These are phyloP conservation scores for Tragelaphus strepsiceros DNA, from an alignment of 2,113 vertebrate species.

Conservation along the genomic window DNA sequence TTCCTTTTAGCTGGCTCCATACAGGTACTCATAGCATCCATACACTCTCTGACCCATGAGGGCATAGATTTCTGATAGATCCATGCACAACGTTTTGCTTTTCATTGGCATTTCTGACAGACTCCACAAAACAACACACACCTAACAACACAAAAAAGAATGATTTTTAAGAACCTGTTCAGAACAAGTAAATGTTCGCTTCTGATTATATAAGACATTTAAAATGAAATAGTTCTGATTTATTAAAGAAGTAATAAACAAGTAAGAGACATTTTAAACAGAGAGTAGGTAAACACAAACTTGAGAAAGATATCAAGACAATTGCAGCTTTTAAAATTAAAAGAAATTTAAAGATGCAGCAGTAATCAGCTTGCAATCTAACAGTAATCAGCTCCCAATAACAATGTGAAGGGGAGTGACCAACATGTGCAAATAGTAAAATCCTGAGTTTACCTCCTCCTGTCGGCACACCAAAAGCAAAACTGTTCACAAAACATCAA, in stretches of 20 bases:
- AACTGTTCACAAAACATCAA: background rate
- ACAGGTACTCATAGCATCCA: background rate
- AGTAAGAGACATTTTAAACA: background rate
- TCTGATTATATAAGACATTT: background rate
- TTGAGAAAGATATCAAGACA: background rate
- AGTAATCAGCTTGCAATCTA: background rate
- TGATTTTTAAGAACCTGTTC: slow-evolving; percentile 5
- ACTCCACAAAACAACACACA: background rate
- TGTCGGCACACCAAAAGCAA: background rate
- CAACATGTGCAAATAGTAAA: background rate
- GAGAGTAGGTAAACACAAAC: background rate
- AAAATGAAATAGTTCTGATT: slow-evolving; percentile 31
- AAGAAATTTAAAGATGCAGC: background rate
- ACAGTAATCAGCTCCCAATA: background rate
- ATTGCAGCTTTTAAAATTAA: background rate
- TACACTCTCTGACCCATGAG: background rate
- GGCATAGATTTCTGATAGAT: background rate
- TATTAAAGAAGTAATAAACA: slow-evolving; percentile 13
- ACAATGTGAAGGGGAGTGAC: background rate
- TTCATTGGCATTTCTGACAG: background rate
- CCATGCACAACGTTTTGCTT: background rate
- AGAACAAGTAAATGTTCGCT: background rate
- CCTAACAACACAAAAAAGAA: background rate
- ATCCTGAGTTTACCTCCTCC: background rate
- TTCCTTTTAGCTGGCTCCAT: background rate